phyloP scores from a whole-genome alignment of 1,140 invertebrate genomes.

The Semibalanus balanoides region DNA sequence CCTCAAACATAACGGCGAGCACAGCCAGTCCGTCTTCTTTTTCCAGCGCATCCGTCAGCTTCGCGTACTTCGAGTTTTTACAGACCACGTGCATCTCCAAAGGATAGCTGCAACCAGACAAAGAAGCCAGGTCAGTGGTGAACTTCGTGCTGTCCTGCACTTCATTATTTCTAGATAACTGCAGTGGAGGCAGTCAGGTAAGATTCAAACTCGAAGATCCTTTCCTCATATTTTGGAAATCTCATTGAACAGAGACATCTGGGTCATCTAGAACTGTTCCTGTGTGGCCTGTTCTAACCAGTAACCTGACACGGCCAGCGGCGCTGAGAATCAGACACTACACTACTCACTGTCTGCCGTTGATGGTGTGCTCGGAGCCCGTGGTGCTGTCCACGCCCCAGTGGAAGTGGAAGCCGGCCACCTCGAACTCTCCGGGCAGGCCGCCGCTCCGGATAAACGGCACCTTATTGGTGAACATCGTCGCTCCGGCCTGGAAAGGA shows the following conservation, averaged over 20 bases:
- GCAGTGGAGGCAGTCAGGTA: no score
- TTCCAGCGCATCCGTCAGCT: slow-evolving; percentile 11
- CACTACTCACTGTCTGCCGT: slow-evolving; percentile 34
- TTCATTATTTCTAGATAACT: no score
- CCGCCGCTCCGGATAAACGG: slow-evolving; percentile 12
- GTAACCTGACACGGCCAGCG: no score
- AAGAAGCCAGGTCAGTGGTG: no score
- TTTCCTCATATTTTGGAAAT: no score
- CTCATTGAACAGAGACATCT: no score
- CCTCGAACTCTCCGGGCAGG: slow-evolving; percentile 45
- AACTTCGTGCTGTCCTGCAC: no score
- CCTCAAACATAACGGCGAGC: slow-evolving; percentile 17
- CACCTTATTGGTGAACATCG: neutral
- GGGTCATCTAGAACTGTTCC: no score
- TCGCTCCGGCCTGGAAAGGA: neutral
- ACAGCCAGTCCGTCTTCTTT: slow-evolving; percentile 17
- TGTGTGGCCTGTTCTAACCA: no score
- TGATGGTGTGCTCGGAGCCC: slow-evolving; percentile 78
- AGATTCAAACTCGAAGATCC: no score
- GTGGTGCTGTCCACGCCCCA: slow-evolving; percentile 64
- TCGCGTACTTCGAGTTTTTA: slow-evolving; percentile 26
- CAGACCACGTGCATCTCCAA: slow-evolving; percentile 37
- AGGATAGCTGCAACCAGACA: slow-evolving; percentile 16
- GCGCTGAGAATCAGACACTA: no score
- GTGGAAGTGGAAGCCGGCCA: slow-evolving; percentile 70